These are phyloP conservation scores for Zapus hudsonius DNA, from an alignment of 2,113 vertebrate species.

Conservation along the genomic window DNA sequence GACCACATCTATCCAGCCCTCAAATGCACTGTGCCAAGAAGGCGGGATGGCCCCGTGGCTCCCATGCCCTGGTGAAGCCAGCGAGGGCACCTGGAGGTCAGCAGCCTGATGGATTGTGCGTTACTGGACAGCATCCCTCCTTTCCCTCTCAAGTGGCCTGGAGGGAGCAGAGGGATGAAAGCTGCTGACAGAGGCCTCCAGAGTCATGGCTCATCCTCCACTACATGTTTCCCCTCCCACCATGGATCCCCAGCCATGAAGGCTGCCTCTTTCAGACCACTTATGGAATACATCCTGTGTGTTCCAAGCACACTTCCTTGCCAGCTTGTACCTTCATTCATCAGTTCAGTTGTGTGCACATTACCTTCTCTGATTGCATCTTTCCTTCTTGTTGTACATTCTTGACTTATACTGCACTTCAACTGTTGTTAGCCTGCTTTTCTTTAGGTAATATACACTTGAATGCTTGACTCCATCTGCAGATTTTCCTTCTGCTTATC, in stretches of 20 bases:
- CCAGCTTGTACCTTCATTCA: not conserved
- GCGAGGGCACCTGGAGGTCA: not conserved
- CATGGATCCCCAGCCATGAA: fast-evolving
- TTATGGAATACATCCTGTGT: not conserved
- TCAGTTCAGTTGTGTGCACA: not conserved
- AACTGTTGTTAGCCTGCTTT: not conserved
- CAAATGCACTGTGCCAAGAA: not conserved
- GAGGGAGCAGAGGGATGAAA: not conserved
- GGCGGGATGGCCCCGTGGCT: fast-evolving
- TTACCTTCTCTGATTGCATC: not conserved
- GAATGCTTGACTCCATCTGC: not conserved
- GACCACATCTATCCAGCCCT: not conserved
- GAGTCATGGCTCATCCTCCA: not conserved
- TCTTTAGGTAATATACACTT: not conserved
- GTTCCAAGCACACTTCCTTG: not conserved
- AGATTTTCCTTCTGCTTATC: not conserved
- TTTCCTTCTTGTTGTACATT: not conserved
- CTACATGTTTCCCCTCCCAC: not conserved
- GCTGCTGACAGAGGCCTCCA: not conserved
- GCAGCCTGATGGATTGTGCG: constrained; percentile 1
- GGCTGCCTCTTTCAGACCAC: not conserved
- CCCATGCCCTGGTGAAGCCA: not conserved
- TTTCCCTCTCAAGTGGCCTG: not conserved
- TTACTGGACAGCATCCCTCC: not conserved
- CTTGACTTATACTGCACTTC: not conserved